phyloP scores from a whole-genome alignment of 1,140 invertebrate species.

The Dendrolimus kikuchii region DNA sequence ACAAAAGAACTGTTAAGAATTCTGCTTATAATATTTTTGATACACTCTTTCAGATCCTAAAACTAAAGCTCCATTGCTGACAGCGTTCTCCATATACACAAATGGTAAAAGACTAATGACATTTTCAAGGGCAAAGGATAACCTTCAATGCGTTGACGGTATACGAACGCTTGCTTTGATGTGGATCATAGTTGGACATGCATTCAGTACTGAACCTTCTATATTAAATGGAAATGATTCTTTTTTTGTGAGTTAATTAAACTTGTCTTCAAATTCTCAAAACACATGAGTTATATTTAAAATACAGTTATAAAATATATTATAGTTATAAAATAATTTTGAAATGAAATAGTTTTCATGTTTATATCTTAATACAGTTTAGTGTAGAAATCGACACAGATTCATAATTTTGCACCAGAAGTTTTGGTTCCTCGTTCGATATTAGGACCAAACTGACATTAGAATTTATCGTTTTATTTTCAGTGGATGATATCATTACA shows the following conservation, averaged over 20 bases:
- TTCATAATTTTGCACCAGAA: neutral
- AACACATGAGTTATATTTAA: neutral
- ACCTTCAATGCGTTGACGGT: constrained; percentile 68
- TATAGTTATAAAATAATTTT: neutral
- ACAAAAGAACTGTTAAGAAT: no score
- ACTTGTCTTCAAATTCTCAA: neutral
- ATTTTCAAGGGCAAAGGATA: constrained; percentile 26
- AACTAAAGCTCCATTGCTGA: neutral
- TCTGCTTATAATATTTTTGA: neutral
- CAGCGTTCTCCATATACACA: constrained; percentile 62
- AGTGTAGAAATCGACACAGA: neutral
- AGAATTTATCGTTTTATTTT: constrained; percentile 10
- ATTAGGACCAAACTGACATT: neutral
- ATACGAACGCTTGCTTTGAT: constrained; percentile 69
- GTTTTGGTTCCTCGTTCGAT: neutral
- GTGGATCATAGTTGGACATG: constrained; percentile 73
- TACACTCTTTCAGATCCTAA: constrained; percentile 8
- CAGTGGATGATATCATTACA: constrained; percentile 23
- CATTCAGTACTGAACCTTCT: constrained; percentile 3
- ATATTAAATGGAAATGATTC: no score
- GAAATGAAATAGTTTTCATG: neutral
- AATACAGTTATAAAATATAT: neutral
- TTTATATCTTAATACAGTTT: neutral
- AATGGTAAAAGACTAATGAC: constrained; percentile 59
- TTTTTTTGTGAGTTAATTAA: no score